Evolutionary conservation across 2,113 vertebrate species (phyloP), one percentile per base, ranked within the genome.

Genomic region (Brachyistius frenatus): DNA sequence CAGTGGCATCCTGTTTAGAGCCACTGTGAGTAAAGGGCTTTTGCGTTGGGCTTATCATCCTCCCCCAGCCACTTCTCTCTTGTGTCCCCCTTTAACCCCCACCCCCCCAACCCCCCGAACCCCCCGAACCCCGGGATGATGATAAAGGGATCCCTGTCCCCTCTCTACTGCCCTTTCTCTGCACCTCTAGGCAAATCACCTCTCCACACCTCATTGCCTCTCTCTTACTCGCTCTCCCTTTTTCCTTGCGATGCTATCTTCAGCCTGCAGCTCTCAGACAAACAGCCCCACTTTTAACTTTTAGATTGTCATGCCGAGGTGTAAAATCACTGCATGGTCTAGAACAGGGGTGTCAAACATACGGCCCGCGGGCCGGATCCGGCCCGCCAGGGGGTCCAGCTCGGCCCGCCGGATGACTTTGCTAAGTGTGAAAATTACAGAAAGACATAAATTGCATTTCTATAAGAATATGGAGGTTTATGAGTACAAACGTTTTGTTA

Each of bases 301-400:
- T 89, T 86, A 83, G 89, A 87, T 91, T 83, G 79, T 70, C 72
- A 60, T 76, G 86, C 87, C 37, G 66, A 73, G 88, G 72, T 86
- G 80, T 90, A 93, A 92, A 88, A 86, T 93, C 81, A 66, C 62
- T 56, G 65, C 66, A 92, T n/a, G n/a, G n/a, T n/a, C n/a, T n/a
- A n/a, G n/a, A n/a, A n/a, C n/a, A n/a, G n/a, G n/a, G n/a, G n/a
- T n/a, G n/a, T n/a, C 23, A 23, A 23, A 23, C 23, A 23, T 23
- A 23, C 23, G 23, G 23, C 23, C 23, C 23, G 23, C 23, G 23
- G 23, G 23, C 23, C 23, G 23, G 23, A 23, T 23, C 23, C 23
- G 23, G 23, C 23, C 23, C 23, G 23, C 23, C 23, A 23, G 23
- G 23, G 23, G 23, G 23, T 23, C 23, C 23, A 23, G 23, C 23